These are phyloP conservation scores for Galeruca laticollis DNA, from an alignment of 2,888 invertebrate species.

Conservation along the genomic window DNA sequence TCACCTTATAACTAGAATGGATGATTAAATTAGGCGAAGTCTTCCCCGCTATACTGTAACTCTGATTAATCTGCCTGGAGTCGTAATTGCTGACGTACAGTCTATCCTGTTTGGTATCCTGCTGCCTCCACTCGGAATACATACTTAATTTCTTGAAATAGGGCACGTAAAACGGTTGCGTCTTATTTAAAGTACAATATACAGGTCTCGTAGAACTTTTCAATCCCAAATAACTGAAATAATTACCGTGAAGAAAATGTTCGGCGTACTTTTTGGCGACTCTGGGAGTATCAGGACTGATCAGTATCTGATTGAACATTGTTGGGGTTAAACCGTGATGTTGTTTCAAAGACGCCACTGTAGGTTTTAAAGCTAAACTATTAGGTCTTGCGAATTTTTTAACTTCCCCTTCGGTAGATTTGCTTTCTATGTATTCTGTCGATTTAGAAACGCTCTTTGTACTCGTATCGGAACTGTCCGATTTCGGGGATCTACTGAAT, in stretches of 20 bases:
- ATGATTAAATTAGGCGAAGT: slow-evolving; percentile 61
- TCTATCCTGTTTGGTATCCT: slow-evolving; percentile 65
- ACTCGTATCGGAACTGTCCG: slow-evolving; percentile 17
- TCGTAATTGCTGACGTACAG: slow-evolving; percentile 73
- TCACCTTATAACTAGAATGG: slow-evolving; percentile 67
- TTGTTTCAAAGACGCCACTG: slow-evolving; percentile 83
- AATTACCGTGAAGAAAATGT: slow-evolving; percentile 89
- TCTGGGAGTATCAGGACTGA: slow-evolving; percentile 92
- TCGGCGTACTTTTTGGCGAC: slow-evolving; percentile 92
- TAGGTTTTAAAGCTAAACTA: slow-evolving; percentile 86
- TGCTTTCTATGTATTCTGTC: slow-evolving; percentile 28
- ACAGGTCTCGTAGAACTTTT: slow-evolving; percentile 92
- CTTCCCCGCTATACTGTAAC: slow-evolving; percentile 73
- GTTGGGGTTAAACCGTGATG: slow-evolving; percentile 87
- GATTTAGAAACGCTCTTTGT: neutral
- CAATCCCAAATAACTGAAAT: slow-evolving; percentile 90
- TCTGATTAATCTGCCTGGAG: slow-evolving; percentile 79
- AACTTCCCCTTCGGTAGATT: slow-evolving; percentile 55
- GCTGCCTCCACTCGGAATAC: slow-evolving; percentile 91
- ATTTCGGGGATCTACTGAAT: slow-evolving; percentile 29
- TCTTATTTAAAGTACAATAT: slow-evolving; percentile 92
- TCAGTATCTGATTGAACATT: slow-evolving; percentile 84
- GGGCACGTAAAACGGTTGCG: slow-evolving; percentile 94
- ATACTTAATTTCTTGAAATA: slow-evolving; percentile 92
- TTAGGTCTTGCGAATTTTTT: slow-evolving; percentile 85